Evolutionary conservation across 2,888 invertebrate species (phyloP), one percentile per base, ranked within the genome.

Genomic region (Sarcophaga caerulescens): DNA sequence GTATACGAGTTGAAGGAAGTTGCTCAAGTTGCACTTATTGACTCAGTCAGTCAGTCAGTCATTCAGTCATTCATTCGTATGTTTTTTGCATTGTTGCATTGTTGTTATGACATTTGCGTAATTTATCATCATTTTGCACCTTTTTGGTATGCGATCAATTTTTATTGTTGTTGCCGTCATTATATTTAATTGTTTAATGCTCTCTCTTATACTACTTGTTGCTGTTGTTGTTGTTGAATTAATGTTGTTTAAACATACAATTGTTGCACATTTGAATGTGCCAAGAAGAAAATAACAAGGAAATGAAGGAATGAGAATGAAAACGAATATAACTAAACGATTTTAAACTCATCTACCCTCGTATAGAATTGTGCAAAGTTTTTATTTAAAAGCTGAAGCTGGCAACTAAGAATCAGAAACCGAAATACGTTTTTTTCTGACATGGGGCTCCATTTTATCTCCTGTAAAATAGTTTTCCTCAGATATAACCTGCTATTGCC

Each of bases 41-140:
- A 52, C 12, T 52, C 4, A 52, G 4, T 52, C 52, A 14, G 12
- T 52, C 52, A 52, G 11, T 12, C 25, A 8, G 8, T 52, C 52
- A 52, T 47, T 47, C 47, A 47, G n/a, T n/a, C n/a, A n/a, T 52
- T 52, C 23, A 73, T 69, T 73, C 44, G 62, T 84, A 14, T 77
- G 47, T 73, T 63, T 35, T 5, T 35, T 5, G n/a, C n/a, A 25
- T 10, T 21, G 57, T 14, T 47, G 14, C 11, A 25, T 65, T 65
- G 76, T 85, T 88, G 87, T 85, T 86, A 81, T 87, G 88, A 87
- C 85, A 80, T 86, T 87, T 87, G 70, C 80, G 81, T 82, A 79
- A 87, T 87, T 88, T 85, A 88, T 86, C 85, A 87, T 88, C 85
- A 87, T 88, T 88, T 87, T 86, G 86, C 86, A 86, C 86, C 86